Evolutionary conservation across 2,113 vertebrate species (phyloP), one percentile per base, ranked within the genome.

Genomic region (Gulo gulo): DNA sequence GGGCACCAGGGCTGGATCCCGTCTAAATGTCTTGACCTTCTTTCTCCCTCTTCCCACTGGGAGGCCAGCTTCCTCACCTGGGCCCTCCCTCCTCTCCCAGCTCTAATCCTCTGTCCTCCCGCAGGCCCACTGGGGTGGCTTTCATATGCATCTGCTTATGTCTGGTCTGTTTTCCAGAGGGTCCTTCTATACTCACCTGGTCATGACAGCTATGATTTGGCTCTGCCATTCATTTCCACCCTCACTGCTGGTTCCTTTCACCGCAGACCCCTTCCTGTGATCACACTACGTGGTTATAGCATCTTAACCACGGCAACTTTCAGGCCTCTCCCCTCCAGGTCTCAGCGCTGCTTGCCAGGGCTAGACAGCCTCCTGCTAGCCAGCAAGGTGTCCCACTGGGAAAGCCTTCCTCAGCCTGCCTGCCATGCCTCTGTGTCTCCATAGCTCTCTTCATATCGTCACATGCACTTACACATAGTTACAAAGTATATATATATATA

Each of bases 271-370:
- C 18, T n/a, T 50, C 26, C 31, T 59, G 45, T 21, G 13, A 13
- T 26, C 23, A 4, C 20, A 18, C 12, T 0, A 0, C 8, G 5
- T 7, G 2, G 21, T 39, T 20, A 29, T 4, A 1, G 2, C 16
- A 2, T n/a, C 15, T 31, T 34, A 26, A 2, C 15, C 4, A 7
- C 0, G 4, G n/a, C 34, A 59, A 34, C n/a, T 31, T n/a, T 2
- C 2, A 6, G 61, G 34, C 36, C 47, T 67, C 59, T 34, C 21
- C 20, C 1, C 5, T 20, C 26, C 1, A 39, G 26, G 15, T 71
- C 5, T 24, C 74, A 6, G 50, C 26, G 13, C 29, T 24, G 47
- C 61, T 69, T 6, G 20, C 39, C 12, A 1, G 57, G 23, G 29
- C 47, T 20, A 31, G 83, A 15, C 15, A 2, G 69, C 42, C 65